Conservation (phyloP, 2,113 vertebrate genomes). For the Podocnemis expansa region DNA sequence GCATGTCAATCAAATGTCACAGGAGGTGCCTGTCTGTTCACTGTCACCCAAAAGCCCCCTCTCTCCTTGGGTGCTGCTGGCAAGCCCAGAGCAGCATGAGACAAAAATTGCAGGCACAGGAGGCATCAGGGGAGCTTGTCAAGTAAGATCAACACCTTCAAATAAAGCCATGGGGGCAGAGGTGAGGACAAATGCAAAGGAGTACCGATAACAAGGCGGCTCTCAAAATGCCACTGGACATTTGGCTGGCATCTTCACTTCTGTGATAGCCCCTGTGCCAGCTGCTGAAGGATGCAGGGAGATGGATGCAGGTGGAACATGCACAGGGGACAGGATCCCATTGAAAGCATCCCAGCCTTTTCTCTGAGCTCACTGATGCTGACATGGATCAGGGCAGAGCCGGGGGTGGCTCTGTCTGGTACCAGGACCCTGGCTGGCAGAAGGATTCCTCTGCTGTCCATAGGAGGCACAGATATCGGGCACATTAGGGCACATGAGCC, state of each 20-base stretch:
- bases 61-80: background rate
- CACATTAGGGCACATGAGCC: background rate
- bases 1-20: background rate
- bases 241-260: background rate
- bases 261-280: background rate
- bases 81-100: background rate
- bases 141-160: slow-evolving; percentile 21
- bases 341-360: background rate
- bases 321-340: background rate
- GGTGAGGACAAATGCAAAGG: background rate
- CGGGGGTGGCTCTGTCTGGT: background rate
- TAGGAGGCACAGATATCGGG: background rate
- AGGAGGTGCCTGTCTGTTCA: background rate
- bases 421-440: background rate
- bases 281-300: background rate
- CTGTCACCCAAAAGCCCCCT: background rate
- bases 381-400: background rate
- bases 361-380: background rate
- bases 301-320: slow-evolving; percentile 8
- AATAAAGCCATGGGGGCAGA: slow-evolving; percentile 6
- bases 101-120: background rate
- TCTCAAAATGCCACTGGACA: background rate
- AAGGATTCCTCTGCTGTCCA: background rate
- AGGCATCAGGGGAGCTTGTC: slow-evolving; percentile 1
- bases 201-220: background rate